Evolutionary conservation across 1,140 invertebrate species (phyloP).

Genomic region (Bombus vancouverensis): DNA sequence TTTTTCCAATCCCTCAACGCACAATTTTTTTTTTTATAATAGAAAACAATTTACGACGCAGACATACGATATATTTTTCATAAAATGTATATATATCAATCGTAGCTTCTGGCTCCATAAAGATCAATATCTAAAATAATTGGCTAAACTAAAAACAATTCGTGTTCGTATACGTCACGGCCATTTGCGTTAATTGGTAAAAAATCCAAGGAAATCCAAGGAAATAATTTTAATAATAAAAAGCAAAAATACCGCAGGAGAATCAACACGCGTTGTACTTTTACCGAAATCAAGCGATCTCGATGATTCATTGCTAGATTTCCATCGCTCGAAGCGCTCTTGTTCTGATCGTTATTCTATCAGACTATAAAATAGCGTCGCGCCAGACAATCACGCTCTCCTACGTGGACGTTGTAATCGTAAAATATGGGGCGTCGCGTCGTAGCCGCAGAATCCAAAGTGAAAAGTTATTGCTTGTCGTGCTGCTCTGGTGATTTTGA

Average conservation of each 20-base stretch:
- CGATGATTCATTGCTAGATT: not conserved
- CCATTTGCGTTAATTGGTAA: not conserved
- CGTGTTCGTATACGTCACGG: too few species aligned
- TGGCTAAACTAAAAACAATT: not conserved
- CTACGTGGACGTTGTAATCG: slow-evolving; percentile 10
- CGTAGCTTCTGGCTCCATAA: too few species aligned
- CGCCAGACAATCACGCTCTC: not conserved
- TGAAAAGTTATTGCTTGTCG: slow-evolving; percentile 23
- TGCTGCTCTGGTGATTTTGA: slow-evolving; percentile 14
- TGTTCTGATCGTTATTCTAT: not conserved
- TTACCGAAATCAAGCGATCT: not conserved
- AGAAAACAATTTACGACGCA: too few species aligned
- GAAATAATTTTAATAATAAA: not conserved
- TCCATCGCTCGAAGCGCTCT: not conserved
- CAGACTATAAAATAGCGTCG: not conserved
- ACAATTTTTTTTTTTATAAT: too few species aligned
- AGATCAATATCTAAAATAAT: not conserved
- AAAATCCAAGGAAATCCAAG: not conserved
- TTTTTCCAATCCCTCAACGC: too few species aligned
- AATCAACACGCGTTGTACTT: not conserved
- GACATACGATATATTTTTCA: too few species aligned
- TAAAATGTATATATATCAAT: too few species aligned
- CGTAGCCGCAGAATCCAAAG: slow-evolving; percentile 3
- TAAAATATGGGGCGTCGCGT: slow-evolving; percentile 19
- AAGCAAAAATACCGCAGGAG: not conserved